Percentiles rank a stretch among this genome's conserved stretches.
phyloP scores from a whole-genome alignment of 1,140 invertebrate genomes.

The Chironomus tepperi region DNA sequence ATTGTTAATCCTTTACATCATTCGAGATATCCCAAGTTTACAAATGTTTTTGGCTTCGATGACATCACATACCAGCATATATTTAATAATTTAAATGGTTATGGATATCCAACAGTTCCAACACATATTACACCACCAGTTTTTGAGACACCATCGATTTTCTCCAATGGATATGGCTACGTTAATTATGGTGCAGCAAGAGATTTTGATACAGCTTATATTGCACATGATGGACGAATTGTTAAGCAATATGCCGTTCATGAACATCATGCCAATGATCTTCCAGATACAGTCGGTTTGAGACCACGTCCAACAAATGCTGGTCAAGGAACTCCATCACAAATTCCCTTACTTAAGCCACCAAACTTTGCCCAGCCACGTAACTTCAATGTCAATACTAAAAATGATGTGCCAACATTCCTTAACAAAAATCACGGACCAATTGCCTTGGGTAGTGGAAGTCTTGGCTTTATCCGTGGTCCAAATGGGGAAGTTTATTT shows the following conservation, averaged over 20 bases:
- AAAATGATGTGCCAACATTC: background rate
- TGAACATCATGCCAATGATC: constrained; percentile 38
- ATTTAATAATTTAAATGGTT: background rate
- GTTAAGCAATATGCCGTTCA: constrained; percentile 38
- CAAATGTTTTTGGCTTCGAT: background rate
- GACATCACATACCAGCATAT: background rate
- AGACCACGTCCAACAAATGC: constrained; percentile 31
- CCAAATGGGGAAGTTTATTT: constrained; percentile 37
- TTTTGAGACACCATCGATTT: background rate
- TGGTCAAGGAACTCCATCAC: constrained; percentile 30
- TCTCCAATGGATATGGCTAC: background rate
- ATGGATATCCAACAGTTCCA: background rate
- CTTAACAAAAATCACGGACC: constrained; percentile 26
- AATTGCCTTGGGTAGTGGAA: constrained; percentile 37
- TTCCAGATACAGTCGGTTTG: constrained; percentile 22
- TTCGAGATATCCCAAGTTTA: background rate
- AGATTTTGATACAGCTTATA: constrained; percentile 27
- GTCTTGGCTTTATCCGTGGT: constrained; percentile 35
- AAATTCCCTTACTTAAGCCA: constrained; percentile 22
- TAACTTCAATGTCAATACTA: background rate
- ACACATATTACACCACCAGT: background rate
- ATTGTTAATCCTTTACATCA: background rate
- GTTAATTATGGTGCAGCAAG: background rate
- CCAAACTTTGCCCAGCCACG: constrained; percentile 24
- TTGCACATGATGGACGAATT: constrained; percentile 33